Conservation (phyloP, 2,797 vertebrate genomes). For the Rhinoraja longicauda region DNA sequence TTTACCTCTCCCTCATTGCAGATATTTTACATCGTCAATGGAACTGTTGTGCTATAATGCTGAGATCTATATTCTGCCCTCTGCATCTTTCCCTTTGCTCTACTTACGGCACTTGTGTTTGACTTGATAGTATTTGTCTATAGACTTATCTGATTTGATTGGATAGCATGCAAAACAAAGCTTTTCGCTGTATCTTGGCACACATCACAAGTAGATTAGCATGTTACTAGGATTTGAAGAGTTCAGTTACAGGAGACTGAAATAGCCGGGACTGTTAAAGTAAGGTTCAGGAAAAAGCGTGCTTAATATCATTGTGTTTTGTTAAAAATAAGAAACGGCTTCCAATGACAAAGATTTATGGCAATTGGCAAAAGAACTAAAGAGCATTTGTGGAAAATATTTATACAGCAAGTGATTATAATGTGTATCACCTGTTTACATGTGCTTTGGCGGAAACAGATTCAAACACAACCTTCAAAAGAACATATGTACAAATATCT, state of each 20-base stretch:
- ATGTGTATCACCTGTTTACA: not conserved
- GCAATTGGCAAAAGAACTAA: not conserved
- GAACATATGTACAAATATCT: not conserved
- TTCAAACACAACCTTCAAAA: not conserved
- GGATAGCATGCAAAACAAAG: no score
- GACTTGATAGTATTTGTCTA: no score
- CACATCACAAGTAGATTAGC: not conserved
- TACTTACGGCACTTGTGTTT: no score
- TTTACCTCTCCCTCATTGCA: no score
- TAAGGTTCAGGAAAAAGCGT: no score
- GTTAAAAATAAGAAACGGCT: not conserved
- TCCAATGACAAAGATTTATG: not conserved
- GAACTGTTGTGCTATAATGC: no score
- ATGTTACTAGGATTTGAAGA: not conserved
- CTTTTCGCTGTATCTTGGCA: no score
- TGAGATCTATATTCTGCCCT: no score
- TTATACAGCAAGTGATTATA: not conserved
- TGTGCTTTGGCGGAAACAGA: not conserved
- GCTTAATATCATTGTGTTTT: no score
- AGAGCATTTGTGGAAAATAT: not conserved
- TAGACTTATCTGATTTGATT: no score
- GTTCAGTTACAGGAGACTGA: not conserved
- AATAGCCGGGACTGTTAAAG: not conserved
- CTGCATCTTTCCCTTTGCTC: no score
- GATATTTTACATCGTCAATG: no score